A percentile compares a stretch with the other conserved stretches of the same genome.
Conservation (phyloP, 1,140 invertebrate genomes). For the Drosophila sproati region DNA sequence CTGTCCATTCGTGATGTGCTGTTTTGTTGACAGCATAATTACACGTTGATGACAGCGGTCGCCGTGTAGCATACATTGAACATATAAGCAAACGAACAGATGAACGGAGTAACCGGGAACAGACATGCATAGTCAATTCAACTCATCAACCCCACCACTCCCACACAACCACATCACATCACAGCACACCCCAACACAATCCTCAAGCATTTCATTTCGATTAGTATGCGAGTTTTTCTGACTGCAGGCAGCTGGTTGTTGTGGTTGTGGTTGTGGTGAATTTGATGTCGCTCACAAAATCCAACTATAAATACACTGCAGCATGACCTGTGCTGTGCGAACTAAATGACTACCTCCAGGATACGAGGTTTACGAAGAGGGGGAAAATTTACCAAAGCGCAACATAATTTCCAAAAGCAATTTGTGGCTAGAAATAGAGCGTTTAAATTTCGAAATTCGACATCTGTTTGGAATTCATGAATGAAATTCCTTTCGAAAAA, state of each 20-base stretch:
- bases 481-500: no score
- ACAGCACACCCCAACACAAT: no score
- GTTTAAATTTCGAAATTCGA: no score
- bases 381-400: neutral
- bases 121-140: constrained; percentile 5
- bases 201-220: constrained; percentile 26
- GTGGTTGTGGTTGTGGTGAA: constrained; percentile 33
- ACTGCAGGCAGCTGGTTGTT: constrained; percentile 53
- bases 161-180: no score
- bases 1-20: constrained; percentile 47
- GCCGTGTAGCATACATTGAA: neutral
- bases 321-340: constrained; percentile 6
- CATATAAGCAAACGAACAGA: constrained; percentile 37
- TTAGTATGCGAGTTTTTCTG: constrained; percentile 19
- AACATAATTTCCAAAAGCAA: no score
- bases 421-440: no score
- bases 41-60: constrained; percentile 62
- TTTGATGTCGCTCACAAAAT: constrained; percentile 43
- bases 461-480: no score
- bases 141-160: constrained; percentile 17
- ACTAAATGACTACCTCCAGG: neutral
- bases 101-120: neutral
- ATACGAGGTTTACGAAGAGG: neutral
- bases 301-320: constrained; percentile 64
- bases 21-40: constrained; percentile 80